Evolutionary conservation across 2,113 vertebrate genomes (phyloP).

Genomic region (Leiothrix lutea): DNA sequence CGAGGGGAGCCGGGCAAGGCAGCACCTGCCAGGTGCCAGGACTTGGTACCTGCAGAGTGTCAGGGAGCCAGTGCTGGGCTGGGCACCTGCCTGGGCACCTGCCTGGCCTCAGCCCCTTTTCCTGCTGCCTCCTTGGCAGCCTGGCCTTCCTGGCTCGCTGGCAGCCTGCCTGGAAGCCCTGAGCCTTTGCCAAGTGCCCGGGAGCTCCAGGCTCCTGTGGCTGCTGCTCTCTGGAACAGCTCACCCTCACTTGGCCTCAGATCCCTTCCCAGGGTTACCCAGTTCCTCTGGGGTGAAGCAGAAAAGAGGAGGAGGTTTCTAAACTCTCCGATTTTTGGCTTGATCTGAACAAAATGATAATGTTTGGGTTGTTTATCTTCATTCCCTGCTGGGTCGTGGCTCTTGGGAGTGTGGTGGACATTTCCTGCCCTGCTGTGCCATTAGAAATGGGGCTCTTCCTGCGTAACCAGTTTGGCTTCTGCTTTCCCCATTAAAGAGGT

Average conservation of each 20-base stretch:
- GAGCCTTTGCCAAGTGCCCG: neutral
- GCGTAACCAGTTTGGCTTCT: neutral
- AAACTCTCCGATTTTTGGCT: neutral
- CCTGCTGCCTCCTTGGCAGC: slow-evolving; percentile 53
- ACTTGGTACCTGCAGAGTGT: neutral
- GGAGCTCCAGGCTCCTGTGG: neutral
- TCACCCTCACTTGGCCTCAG: neutral
- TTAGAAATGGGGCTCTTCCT: neutral
- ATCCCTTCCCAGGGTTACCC: neutral
- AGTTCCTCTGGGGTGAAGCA: neutral
- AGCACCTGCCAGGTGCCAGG: neutral
- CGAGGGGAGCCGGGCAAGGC: neutral
- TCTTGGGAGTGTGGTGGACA: neutral
- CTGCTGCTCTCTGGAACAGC: neutral
- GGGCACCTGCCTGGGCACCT: neutral
- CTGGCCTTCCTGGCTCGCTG: slow-evolving; percentile 34
- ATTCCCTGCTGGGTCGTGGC: neutral
- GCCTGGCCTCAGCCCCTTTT: neutral
- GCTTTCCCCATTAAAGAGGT: neutral
- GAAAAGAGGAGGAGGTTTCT: neutral
- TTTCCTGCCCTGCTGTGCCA: neutral
- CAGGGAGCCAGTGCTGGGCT: neutral
- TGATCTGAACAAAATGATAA: neutral
- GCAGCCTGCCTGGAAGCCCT: neutral
- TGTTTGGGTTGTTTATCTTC: neutral